Conservation (phyloP, 2,888 invertebrate genomes). For the Neelides folsomi region DNA sequence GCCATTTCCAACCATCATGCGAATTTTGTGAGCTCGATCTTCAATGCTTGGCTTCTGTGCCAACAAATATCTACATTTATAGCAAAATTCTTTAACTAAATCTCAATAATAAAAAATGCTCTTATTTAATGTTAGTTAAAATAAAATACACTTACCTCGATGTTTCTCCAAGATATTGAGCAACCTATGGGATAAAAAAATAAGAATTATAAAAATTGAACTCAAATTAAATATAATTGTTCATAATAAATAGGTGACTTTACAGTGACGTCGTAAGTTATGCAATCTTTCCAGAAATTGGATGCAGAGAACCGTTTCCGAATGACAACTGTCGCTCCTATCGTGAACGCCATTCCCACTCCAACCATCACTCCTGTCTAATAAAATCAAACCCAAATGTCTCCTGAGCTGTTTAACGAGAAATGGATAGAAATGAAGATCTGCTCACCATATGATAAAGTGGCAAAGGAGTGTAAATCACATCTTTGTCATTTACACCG, state of each 20-base stretch:
- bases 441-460: slow-evolving; percentile 41
- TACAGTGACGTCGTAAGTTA: slow-evolving; percentile 44
- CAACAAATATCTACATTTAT: slow-evolving; percentile 65
- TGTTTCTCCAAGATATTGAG: slow-evolving; percentile 83
- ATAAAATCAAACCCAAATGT: slow-evolving; percentile 36
- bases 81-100: too few relatives aligned
- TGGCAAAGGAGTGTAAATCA: slow-evolving; percentile 46
- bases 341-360: slow-evolving; percentile 38
- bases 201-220: neutral
- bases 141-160: neutral
- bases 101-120: too few relatives aligned
- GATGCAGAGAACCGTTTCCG: slow-evolving; percentile 46
- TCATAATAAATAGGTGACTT: slow-evolving; percentile 20
- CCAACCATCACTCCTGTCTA: slow-evolving; percentile 39
- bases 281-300: slow-evolving; percentile 46
- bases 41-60: slow-evolving; percentile 56
- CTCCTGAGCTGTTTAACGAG: too few relatives aligned
- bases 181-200: slow-evolving; percentile 45
- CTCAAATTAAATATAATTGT: neutral
- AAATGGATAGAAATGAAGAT: slow-evolving; percentile 37
- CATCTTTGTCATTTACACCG: slow-evolving; percentile 53
- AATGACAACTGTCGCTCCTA: slow-evolving; percentile 43
- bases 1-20: slow-evolving; percentile 86
- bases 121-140: too few relatives aligned
- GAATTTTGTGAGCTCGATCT: slow-evolving; percentile 57